Evolutionary conservation across 2,113 vertebrate species (phyloP), one percentile per base, ranked within the genome.

Genomic region (Hyaena hyaena): DNA sequence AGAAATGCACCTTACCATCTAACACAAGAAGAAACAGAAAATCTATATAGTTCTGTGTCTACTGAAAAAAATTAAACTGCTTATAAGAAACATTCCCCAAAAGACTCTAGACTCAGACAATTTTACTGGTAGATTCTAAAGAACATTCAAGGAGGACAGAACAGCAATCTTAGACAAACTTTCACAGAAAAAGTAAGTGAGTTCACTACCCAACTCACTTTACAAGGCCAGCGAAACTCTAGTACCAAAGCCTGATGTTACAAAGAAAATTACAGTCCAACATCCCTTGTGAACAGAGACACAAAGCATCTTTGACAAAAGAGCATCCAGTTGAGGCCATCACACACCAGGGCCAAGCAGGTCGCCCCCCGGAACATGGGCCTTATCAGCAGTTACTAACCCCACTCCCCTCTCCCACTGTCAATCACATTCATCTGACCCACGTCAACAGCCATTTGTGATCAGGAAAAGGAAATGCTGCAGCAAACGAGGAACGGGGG

Each of bases 311-410:
- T 48, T 15, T 5, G 6, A 24, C 24, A 50, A 5, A 14, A 10
- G 2, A 7, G 7, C 0, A 7, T 28, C 58, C 35, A 19, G 10
- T 0, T 7, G 45, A 26, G 39, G 4, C 53, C 4, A 0, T 7
- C 5, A 0, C 12, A 21, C 0, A 3, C 15, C 7, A 26, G 28
- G 12, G 31, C 53, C 53, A 31, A 10, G 50, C 0, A 28, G 61
- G 81, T 16, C 0, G 24, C 10, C 15, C 1, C 24, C 26, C 3
- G 31, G 66, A 12, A 23, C 33, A 10, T 10, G 0, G 76, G 55
- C n/a, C 33, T 33, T 33, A 3, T n/a, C 31, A 21, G 55, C 76
- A 58, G 39, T 4, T 10, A 4, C 3, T 39, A 0, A 45, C 39
- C 73, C 0, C 11, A 55, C 39, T 23, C 0, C 16, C 53, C 21